Base-by-base conservation (phyloP, 2,888 invertebrate genomes). In the Lamellibrachia columna region DNA sequence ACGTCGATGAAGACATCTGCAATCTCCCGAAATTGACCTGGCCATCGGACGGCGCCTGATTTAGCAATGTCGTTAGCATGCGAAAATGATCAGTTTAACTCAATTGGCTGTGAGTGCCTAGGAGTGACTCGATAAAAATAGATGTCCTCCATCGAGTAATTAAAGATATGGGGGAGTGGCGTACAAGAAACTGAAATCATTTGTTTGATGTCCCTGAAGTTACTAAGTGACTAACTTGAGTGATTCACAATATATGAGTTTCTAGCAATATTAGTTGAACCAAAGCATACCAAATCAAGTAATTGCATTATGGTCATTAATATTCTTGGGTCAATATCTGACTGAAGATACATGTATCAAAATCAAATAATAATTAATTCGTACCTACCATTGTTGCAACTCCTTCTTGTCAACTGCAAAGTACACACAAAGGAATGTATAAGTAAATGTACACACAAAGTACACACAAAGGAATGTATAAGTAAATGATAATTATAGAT, bases 331-430 rank as follows among this genome's bases (percentile, higher is more conserved):
- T 75, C 15, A 75, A 75, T 75, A 75, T 75, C 75, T 75, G 75
- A 22, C 75, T n/a, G 75, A n/a, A 75, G 75, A 75, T 75, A 75
- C 15, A 22, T 15, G 75, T 22, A 53, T 91, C 11, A 52, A 92
- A 52, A 75, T 60, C 40, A 52, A 60, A 55, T 75, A 22, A 75
- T 75, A 75, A 75, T 75, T 75, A 75, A 75, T n/a, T 75, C 75
- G 4, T 90, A 94, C 95, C 95, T 93, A 95, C 96, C 97, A 97
- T 94, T 96, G 96, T 93, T 96, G 95, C 75, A 97, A 93, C 94
- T 97, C 97, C 93, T 96, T 96, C 93, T 95, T 95, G 92, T 95
- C 95, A 94, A 97, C 96, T 97, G 95, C 93, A 96, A 96, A 92
- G 92, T 28, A 91, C 93, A 94, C 93, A 93, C 91, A 92, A 93